phyloP scores from a whole-genome alignment of 2,797 vertebrate species.

The Galagoides demidoff region DNA sequence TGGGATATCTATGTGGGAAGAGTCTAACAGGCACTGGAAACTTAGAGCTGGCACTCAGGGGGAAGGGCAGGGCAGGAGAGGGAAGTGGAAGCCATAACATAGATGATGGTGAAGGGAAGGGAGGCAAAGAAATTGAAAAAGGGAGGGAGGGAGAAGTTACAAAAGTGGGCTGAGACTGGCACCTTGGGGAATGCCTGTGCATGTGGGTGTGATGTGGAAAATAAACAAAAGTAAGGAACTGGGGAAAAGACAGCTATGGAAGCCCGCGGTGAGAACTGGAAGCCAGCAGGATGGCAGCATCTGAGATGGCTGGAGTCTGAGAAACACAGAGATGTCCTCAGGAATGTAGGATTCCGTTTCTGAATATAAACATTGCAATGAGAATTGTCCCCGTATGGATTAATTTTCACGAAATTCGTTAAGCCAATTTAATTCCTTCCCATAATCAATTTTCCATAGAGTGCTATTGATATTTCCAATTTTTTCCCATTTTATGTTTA shows the following conservation, averaged over 20 bases:
- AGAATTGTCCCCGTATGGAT: constrained; percentile 69
- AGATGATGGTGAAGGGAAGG: not conserved
- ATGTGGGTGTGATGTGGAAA: not conserved
- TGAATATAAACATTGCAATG: constrained; percentile 74
- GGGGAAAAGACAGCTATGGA: not conserved
- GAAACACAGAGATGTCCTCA: not conserved
- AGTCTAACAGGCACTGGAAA: not conserved
- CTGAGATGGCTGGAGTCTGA: not conserved
- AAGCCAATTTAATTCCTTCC: constrained; percentile 75
- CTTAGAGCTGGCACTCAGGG: not conserved
- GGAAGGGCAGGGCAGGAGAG: not conserved
- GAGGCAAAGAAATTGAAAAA: not conserved
- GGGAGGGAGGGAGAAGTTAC: not conserved
- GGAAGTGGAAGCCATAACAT: not conserved
- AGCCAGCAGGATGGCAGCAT: not conserved
- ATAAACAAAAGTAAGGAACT: not conserved
- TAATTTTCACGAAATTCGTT: constrained; percentile 79
- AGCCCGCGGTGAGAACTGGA: not conserved
- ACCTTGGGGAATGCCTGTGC: not conserved
- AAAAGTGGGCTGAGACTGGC: not conserved
- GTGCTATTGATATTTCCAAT: constrained; percentile 71
- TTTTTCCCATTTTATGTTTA: constrained; percentile 69
- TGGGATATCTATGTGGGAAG: not conserved
- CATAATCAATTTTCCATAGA: constrained; percentile 76
- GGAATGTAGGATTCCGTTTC: constrained; percentile 4